These are phyloP conservation scores for Gorsachius magnificus DNA, from an alignment of 2,797 vertebrate species.

Conservation along the genomic window DNA sequence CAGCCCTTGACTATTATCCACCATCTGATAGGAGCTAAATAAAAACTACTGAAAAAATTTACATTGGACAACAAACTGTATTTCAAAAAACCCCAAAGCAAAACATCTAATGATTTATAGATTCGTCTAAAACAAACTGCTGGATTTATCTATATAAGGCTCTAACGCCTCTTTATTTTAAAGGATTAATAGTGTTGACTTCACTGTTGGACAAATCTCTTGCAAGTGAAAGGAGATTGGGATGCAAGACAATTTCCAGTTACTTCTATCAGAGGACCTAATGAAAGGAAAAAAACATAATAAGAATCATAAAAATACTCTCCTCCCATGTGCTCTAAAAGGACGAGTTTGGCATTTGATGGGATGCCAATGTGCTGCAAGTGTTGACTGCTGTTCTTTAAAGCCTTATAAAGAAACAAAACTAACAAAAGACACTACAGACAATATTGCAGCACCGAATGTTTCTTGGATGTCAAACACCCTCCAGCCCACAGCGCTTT, in stretches of 20 bases:
- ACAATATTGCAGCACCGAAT: slow-evolving; percentile 13
- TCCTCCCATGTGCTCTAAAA: background rate
- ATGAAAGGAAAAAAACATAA: background rate
- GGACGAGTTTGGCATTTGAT: background rate
- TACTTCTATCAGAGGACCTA: background rate
- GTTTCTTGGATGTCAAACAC: slow-evolving; percentile 62
- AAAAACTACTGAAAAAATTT: slow-evolving; percentile 7
- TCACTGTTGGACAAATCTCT: slow-evolving; percentile 6
- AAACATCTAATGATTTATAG: background rate
- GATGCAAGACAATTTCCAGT: slow-evolving; percentile 14
- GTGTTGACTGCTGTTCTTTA: slow-evolving; percentile 55
- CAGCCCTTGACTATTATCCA: background rate
- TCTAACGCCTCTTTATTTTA: background rate
- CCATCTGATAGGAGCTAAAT: slow-evolving; percentile 17
- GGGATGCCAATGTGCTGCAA: slow-evolving; percentile 30
- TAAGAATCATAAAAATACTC: slow-evolving; percentile 11
- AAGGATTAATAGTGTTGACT: background rate
- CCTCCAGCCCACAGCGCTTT: slow-evolving; percentile 45
- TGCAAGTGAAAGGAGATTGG: background rate
- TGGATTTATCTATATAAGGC: slow-evolving; percentile 39
- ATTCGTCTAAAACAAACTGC: background rate
- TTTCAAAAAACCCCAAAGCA: background rate
- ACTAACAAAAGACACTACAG: slow-evolving; percentile 42
- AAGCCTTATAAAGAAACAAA: slow-evolving; percentile 71
- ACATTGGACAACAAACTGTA: background rate